Evolutionary conservation across 2,888 invertebrate genomes (phyloP), one percentile per base, ranked within the genome.

Genomic region (Octodonta nipae): DNA sequence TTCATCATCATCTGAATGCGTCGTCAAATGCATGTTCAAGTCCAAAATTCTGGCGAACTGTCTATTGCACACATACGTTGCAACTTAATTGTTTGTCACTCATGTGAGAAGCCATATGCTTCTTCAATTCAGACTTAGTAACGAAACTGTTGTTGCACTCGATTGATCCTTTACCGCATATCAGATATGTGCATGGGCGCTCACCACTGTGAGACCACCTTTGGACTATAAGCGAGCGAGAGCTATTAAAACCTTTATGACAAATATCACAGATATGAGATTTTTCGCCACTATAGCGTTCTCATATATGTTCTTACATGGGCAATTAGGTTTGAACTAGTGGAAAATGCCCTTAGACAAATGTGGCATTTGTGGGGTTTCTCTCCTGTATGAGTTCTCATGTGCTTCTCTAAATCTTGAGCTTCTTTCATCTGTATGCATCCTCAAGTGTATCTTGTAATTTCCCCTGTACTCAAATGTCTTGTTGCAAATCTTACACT

Each of bases 381-480:
- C 45, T 64, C 64, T 16, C 63, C 63, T 31, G 64, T 65, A 46
- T 67, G 66, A 6, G 62, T 61, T 35, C 63, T 48, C 55, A 61
- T 57, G 43, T 67, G 66, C 36, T 65, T 64, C 16, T 64, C 62
- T 27, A 65, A 49, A 48, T 65, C 64, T 34, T 64, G 63, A 6
- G 62, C 59, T 38, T 65, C 61, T 51, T 38, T 63, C 62, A 30
- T 61, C 56, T 12, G 57, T 61, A 35, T 62, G 61, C 55, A 60
- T 61, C 28, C 61, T 41, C 30, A 60, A 43, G 44, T 62, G 61
- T 33, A 63, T 61, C 43, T 63, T 64, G 38, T 52, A 63, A 43
- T 64, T 64, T 3, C 64, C 64, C 27, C 61, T 60, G 41, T 63
- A 62, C 13, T 61, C 54, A 47, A 64, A 64, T 6, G 57, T 57